Conservation (phyloP, 2,113 vertebrate genomes). For the Motacilla tschutschensis region DNA sequence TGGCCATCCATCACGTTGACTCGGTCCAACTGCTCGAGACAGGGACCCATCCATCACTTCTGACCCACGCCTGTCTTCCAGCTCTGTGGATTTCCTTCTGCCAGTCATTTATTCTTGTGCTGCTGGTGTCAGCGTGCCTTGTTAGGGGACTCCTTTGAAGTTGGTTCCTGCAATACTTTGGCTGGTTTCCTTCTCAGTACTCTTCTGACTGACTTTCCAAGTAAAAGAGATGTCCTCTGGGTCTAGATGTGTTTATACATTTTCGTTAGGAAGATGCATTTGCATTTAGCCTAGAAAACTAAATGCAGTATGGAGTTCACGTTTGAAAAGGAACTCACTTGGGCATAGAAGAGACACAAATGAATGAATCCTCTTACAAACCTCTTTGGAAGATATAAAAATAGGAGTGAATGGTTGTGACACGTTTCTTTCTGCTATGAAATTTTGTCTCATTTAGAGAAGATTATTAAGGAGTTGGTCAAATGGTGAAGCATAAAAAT, state of each 20-base stretch:
- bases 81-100: constrained; percentile 18
- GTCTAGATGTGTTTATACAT: constrained; percentile 36
- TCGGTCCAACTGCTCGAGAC: background rate
- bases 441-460: constrained; percentile 21
- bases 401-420: constrained; percentile 19
- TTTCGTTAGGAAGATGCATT: constrained; percentile 66
- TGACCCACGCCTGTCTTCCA: background rate
- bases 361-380: constrained; percentile 35
- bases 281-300: constrained; percentile 53
- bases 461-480: constrained; percentile 11
- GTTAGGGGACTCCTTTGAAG: constrained; percentile 46
- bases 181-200: constrained; percentile 54
- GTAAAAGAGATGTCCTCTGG: constrained; percentile 20
- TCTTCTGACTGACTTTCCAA: constrained; percentile 51
- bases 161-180: constrained; percentile 31
- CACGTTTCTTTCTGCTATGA: constrained; percentile 29
- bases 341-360: background rate
- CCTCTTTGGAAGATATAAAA: constrained; percentile 17
- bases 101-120: background rate
- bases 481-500: constrained; percentile 1
- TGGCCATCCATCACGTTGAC: background rate
- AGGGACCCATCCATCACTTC: constrained; percentile 1
- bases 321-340: constrained; percentile 46
- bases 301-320: constrained; percentile 47
- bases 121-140: constrained; percentile 14